Conservation (phyloP, 1,140 invertebrate genomes). For the Whitmania pigra region DNA sequence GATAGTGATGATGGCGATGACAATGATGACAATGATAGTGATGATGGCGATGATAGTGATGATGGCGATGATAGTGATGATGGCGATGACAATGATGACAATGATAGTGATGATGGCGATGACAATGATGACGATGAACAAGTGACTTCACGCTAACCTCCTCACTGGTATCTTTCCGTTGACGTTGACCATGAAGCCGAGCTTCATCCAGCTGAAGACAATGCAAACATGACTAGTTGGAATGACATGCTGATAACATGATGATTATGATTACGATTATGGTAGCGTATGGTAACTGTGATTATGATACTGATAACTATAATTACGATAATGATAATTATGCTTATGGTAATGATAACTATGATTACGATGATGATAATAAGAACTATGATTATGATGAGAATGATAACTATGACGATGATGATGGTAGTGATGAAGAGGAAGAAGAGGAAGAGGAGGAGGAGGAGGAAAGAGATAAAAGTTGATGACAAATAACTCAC, state of each 20-base stretch:
- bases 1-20: not conserved
- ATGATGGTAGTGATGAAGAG: not conserved
- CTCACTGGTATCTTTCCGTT: constrained; percentile 92
- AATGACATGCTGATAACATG: too few species aligned
- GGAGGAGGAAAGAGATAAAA: not conserved
- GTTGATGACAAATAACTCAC: constrained; percentile 44
- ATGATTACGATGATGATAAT: constrained; percentile 5
- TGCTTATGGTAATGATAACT: not conserved
- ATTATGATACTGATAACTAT: not conserved
- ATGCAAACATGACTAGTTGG: not conserved
- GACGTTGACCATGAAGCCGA: constrained; percentile 80
- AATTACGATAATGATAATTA: not conserved
- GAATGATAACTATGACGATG: not conserved
- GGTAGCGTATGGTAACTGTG: too few species aligned
- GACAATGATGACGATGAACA: too few species aligned
- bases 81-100: too few species aligned
- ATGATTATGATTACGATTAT: not conserved
- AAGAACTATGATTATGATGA: not conserved
- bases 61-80: too few species aligned
- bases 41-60: not conserved
- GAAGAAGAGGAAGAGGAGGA: not conserved
- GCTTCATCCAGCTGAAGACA: constrained; percentile 81
- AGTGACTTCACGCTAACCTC: constrained; percentile 41
- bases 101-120: too few species aligned
- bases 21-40: not conserved